A percentile compares a stretch with the other conserved stretches of the same genome.
phyloP scores from a whole-genome alignment of 2,888 invertebrate genomes.

The Phrixothrix hirtus region DNA sequence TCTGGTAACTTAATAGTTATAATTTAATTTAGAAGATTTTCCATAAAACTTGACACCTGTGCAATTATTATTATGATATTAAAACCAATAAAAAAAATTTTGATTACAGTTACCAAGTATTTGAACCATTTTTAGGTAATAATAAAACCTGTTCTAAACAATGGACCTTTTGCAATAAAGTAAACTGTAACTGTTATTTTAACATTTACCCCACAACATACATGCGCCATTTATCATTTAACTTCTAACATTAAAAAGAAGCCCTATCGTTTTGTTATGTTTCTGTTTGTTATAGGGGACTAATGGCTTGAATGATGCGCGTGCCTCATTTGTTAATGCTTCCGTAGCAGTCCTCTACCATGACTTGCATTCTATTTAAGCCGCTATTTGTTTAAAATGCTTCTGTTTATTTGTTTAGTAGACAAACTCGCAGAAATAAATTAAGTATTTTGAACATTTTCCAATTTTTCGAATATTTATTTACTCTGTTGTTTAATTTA shows the following conservation, averaged over 20 bases:
- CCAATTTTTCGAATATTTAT: too few relatives aligned
- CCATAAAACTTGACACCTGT: too few relatives aligned
- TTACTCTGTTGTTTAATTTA: too few relatives aligned
- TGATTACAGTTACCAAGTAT: too few relatives aligned
- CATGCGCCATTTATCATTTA: slow-evolving; percentile 10
- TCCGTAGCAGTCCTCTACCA: slow-evolving; percentile 18
- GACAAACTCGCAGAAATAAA: background rate
- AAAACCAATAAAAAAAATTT: too few relatives aligned
- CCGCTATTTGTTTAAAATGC: too few relatives aligned
- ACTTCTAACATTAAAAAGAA: slow-evolving; percentile 13
- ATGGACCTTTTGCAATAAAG: too few relatives aligned
- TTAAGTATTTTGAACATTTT: background rate
- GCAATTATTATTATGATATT: too few relatives aligned
- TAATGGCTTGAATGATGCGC: slow-evolving; percentile 26
- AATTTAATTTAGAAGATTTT: too few relatives aligned
- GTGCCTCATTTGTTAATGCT: slow-evolving; percentile 33
- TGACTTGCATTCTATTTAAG: background rate
- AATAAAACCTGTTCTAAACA: too few relatives aligned
- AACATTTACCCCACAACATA: background rate
- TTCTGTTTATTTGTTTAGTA: too few relatives aligned
- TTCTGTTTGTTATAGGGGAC: slow-evolving; percentile 20
- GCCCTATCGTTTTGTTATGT: slow-evolving; percentile 22
- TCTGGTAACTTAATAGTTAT: background rate
- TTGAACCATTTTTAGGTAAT: too few relatives aligned
- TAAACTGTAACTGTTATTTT: background rate